Base-by-base conservation (phyloP, 2,113 vertebrate species). In the Dasyornis broadbenti region DNA sequence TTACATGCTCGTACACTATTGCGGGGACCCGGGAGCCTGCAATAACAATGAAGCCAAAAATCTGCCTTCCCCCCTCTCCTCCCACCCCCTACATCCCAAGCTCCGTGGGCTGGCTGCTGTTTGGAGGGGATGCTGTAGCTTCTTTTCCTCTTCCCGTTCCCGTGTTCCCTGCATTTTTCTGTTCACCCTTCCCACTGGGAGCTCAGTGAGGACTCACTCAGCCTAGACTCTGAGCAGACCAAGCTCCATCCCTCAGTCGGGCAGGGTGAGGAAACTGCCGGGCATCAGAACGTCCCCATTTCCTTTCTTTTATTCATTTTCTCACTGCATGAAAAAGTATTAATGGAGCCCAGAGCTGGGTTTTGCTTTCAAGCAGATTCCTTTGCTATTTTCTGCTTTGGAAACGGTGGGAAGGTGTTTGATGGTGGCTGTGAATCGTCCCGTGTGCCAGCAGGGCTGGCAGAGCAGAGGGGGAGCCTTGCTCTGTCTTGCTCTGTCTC, bases 21-120 rank as follows among this genome's bases (percentile, higher is more conserved):
- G 90, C 45, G 37, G 94, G 96, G 95, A 93, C 81, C 92, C 31
- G 76, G 92, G 92, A 96, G 92, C 96, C 93, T 76, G 94, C 96
- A 88, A 98, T 60, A 95, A 97, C 93, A 88, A 78, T 91, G 92
- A 98, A 97, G 97, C 98, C 98, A 98, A 98, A 98, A 97, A 97
- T 63, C 86, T 78, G 64, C 77, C 61, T 92, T 88, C 61, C 53
- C 56, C 77, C 26, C 11, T 76, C 64, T 86, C 77, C 61, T 83
- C 63, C 85, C 44, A 42, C 82, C 44, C n/a, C 26, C 21, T 0
- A 8, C n/a, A 79, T 85, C 78, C 95, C 40, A 33, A 94, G 95
- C 76, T 97, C 59, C 8, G 4, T 82, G 68, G 73, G 86, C 94
- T 93, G 93, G 83, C 96, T 96, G 92, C 71, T 93, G 61, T 63